Evolutionary conservation across 2,113 vertebrate genomes (phyloP).

Genomic region (Gambusia affinis): DNA sequence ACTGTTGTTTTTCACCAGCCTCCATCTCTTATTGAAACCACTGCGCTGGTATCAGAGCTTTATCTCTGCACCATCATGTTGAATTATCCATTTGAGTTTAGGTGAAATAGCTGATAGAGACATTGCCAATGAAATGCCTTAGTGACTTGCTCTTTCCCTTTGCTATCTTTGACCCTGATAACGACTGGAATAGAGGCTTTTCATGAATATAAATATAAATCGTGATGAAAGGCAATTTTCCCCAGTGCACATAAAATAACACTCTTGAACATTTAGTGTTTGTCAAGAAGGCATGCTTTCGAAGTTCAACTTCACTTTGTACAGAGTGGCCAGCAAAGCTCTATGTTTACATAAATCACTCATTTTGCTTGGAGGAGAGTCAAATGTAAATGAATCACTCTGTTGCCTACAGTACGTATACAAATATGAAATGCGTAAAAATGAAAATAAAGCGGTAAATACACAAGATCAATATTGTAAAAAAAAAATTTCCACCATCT

Average conservation of each 20-base stretch:
- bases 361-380: neutral
- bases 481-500: neutral
- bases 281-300: conserved; percentile 40
- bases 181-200: conserved; percentile 56
- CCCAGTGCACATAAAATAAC: conserved; percentile 46
- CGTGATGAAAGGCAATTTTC: conserved; percentile 50
- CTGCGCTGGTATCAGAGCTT: conserved; percentile 47
- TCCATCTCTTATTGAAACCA: conserved; percentile 41
- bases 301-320: conserved; percentile 17
- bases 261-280: conserved; percentile 49
- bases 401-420: neutral
- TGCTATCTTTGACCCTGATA: conserved; percentile 59
- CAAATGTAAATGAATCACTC: conserved; percentile 20
- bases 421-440: neutral
- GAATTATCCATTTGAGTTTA: conserved; percentile 60
- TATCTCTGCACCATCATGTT: conserved; percentile 47
- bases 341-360: conserved; percentile 35
- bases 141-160: conserved; percentile 46
- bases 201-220: conserved; percentile 65
- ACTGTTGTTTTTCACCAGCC: conserved; percentile 48
- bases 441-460: conserved; percentile 10
- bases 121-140: conserved; percentile 43
- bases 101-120: conserved; percentile 55
- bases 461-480: neutral
- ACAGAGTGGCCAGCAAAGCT: conserved; percentile 21